These are phyloP conservation scores for Tetropium fuscum DNA, from an alignment of 2,888 invertebrate species.

Conservation along the genomic window DNA sequence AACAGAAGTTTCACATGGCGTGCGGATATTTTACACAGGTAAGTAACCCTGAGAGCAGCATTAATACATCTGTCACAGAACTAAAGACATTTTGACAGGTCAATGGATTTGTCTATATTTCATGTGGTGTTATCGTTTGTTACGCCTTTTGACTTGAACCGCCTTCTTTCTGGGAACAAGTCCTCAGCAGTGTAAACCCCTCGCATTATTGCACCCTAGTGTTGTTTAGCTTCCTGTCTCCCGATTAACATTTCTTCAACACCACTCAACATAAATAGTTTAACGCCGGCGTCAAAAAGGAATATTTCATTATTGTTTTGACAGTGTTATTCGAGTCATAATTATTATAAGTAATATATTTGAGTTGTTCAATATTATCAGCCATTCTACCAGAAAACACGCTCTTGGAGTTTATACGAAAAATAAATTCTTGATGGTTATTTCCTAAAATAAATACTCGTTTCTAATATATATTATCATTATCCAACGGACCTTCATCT, in stretches of 20 bases:
- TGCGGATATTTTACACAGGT: background rate
- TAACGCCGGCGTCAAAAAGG: constrained; percentile 23
- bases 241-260: constrained; percentile 12
- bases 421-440: too few relatives aligned
- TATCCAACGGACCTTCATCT: too few relatives aligned
- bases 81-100: constrained; percentile 27
- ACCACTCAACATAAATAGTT: background rate
- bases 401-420: too few relatives aligned
- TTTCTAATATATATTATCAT: too few relatives aligned
- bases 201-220: constrained; percentile 9
- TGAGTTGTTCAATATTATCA: too few relatives aligned
- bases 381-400: too few relatives aligned
- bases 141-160: constrained; percentile 21
- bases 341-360: too few relatives aligned
- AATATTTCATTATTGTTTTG: constrained; percentile 3
- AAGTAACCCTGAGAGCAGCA: background rate
- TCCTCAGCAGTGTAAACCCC: background rate
- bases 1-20: background rate
- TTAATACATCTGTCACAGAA: constrained; percentile 21
- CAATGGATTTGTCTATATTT: constrained; percentile 28
- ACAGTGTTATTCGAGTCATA: too few relatives aligned
- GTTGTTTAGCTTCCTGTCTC: constrained; percentile 12
- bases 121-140: constrained; percentile 22
- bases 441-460: too few relatives aligned
- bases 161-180: constrained; percentile 25